These are phyloP conservation scores for Ailuropoda melanoleuca DNA, from an alignment of 2,113 vertebrate species.

Conservation along the genomic window DNA sequence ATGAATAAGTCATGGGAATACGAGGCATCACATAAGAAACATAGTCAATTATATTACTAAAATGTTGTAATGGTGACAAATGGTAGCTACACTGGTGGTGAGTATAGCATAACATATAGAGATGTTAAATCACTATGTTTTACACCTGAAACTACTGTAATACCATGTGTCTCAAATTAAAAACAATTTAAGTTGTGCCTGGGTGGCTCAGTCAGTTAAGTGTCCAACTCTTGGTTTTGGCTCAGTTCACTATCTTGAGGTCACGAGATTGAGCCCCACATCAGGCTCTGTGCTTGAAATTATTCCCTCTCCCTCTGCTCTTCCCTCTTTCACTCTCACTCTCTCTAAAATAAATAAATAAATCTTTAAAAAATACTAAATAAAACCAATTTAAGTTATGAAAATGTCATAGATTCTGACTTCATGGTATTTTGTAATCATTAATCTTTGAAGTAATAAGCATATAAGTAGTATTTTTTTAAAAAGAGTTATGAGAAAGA, in stretches of 20 bases:
- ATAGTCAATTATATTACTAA: neutral
- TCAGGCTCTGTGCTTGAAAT: neutral
- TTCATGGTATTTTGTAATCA: neutral
- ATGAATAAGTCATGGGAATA: neutral
- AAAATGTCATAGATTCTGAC: neutral
- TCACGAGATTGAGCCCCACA: neutral
- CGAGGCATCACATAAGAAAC: neutral
- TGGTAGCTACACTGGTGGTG: neutral
- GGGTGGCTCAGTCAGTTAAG: neutral
- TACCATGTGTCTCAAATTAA: neutral
- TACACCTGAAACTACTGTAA: neutral
- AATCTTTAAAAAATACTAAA: neutral
- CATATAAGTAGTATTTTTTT: neutral
- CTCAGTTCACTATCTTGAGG: neutral
- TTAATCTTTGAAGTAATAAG: neutral
- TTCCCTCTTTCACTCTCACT: neutral
- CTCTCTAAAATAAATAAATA: neutral
- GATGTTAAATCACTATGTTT: neutral
- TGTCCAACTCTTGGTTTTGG: neutral
- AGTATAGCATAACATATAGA: neutral
- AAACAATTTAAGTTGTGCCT: neutral
- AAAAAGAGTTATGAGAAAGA: neutral
- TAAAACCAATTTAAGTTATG: neutral
- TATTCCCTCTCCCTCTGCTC: neutral
- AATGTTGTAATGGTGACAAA: neutral